phyloP scores from a whole-genome alignment of 1,140 invertebrate genomes.

The Diploscapter pachys region DNA sequence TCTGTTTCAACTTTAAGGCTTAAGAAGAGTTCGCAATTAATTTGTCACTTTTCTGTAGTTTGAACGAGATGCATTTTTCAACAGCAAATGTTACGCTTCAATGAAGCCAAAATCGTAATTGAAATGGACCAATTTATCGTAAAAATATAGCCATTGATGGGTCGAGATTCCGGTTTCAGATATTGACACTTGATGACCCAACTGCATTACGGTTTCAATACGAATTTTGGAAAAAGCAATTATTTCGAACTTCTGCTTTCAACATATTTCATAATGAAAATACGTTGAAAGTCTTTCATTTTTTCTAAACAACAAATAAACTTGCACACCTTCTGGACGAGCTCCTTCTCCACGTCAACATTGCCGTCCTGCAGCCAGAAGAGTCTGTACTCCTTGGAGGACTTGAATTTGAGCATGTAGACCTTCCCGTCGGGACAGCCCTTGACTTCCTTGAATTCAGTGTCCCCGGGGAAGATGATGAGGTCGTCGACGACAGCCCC shows the following conservation, averaged over 20 bases:
- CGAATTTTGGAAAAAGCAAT: slow-evolving; percentile 13
- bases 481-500: slow-evolving; percentile 82
- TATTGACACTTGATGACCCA: no score
- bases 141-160: no score
- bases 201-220: neutral
- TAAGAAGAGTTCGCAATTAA: no score
- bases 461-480: slow-evolving; percentile 97
- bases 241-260: neutral
- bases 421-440: slow-evolving; percentile 94
- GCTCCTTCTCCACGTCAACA: slow-evolving; percentile 49
- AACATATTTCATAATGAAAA: neutral
- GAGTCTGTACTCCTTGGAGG: slow-evolving; percentile 74
- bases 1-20: no score
- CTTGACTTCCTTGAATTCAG: slow-evolving; percentile 87
- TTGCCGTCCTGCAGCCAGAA: slow-evolving; percentile 85
- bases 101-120: no score
- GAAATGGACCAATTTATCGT: no score
- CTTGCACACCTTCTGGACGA: slow-evolving; percentile 40
- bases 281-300: neutral
- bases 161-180: no score
- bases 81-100: no score
- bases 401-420: slow-evolving; percentile 92
- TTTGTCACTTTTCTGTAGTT: no score
- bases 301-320: neutral
- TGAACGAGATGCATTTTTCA: no score